phyloP scores from a whole-genome alignment of 1,140 invertebrate genomes.

The Hetaerina americana region DNA sequence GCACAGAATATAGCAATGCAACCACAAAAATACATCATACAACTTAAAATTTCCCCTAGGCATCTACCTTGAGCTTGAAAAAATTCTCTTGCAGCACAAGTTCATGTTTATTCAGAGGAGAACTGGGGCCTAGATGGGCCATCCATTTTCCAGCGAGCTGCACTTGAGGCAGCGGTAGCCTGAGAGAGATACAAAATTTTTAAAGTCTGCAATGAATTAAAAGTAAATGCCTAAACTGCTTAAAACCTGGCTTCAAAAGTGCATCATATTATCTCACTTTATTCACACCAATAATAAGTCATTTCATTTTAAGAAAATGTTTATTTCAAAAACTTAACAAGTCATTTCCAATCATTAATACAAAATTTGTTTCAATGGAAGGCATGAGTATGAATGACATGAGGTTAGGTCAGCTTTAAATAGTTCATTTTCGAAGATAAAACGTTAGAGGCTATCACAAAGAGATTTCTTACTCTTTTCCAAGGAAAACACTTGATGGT shows the following conservation, averaged over 20 bases:
- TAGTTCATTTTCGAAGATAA: not conserved
- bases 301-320: slow-evolving; percentile 4
- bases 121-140: slow-evolving; percentile 14
- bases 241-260: too few species aligned
- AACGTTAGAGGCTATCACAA: not conserved
- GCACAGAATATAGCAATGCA: too few species aligned
- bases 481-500: slow-evolving; percentile 32
- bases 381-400: too few species aligned
- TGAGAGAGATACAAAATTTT: slow-evolving; percentile 24
- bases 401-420: too few species aligned
- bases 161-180: slow-evolving; percentile 35
- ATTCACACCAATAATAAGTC: not conserved
- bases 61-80: slow-evolving; percentile 24
- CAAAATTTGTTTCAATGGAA: too few species aligned
- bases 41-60: not conserved
- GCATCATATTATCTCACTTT: too few species aligned
- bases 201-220: slow-evolving; percentile 9
- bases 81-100: slow-evolving; percentile 27
- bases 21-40: not conserved
- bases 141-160: slow-evolving; percentile 32
- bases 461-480: slow-evolving; percentile 30
- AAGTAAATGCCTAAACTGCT: not conserved
- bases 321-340: not conserved
- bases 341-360: slow-evolving; percentile 10
- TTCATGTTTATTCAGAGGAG: slow-evolving; percentile 1